Conservation (phyloP, 2,888 invertebrate genomes). For the Coelinius sp. region DNA sequence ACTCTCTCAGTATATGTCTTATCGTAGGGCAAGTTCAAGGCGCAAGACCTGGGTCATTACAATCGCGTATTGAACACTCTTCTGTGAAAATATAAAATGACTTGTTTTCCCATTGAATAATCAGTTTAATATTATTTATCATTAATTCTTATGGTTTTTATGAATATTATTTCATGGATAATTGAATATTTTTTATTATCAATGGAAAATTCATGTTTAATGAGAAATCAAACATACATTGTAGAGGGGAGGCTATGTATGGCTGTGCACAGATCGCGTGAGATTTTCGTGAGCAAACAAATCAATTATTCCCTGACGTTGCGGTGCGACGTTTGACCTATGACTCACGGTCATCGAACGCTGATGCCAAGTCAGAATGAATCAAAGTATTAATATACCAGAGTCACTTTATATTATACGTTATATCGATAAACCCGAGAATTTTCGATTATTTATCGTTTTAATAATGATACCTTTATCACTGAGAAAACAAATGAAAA, state of each 20-base stretch:
- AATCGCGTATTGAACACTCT: constrained; percentile 65
- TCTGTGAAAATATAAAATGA: constrained; percentile 30
- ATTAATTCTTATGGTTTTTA: no score
- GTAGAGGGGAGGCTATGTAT: neutral
- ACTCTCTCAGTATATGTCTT: constrained; percentile 51
- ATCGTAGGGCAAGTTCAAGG: constrained; percentile 70
- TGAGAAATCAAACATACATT: neutral
- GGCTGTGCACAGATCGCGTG: constrained; percentile 43
- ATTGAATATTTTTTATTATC: no score
- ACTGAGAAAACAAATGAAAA: neutral
- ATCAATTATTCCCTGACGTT: constrained; percentile 56
- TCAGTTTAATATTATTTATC: neutral
- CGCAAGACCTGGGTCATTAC: constrained; percentile 66
- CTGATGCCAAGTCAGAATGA: constrained; percentile 30
- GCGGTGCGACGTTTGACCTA: constrained; percentile 49
- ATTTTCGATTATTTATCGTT: constrained; percentile 1
- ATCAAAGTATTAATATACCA: constrained; percentile 38
- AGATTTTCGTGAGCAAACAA: constrained; percentile 60
- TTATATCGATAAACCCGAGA: constrained; percentile 7
- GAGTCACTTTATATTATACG: neutral
- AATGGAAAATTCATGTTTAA: neutral
- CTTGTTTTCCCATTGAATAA: constrained; percentile 27
- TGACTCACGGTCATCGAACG: constrained; percentile 47
- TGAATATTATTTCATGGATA: neutral
- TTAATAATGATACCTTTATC: neutral